A percentile compares a stretch with the other conserved stretches of the same genome.
These are phyloP conservation scores for Acholoe squamosa DNA, from an alignment of 2,888 invertebrate genomes.

Conservation along the genomic window DNA sequence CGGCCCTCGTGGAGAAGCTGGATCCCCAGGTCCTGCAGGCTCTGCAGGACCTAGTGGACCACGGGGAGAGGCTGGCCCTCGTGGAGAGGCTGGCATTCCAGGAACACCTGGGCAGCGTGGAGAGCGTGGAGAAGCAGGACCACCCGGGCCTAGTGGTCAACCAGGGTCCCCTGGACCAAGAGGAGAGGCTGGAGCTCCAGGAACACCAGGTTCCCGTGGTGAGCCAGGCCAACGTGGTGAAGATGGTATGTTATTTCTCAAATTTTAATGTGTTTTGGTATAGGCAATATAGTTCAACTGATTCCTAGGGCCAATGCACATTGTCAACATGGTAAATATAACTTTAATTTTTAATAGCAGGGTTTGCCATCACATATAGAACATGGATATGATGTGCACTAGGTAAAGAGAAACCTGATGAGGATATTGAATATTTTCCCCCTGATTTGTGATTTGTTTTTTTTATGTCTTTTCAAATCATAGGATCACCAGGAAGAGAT, in stretches of 20 bases:
- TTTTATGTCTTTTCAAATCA: too few species aligned
- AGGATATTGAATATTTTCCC: too few species aligned
- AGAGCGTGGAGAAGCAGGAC: slow-evolving; percentile 52
- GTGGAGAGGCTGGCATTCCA: slow-evolving; percentile 48
- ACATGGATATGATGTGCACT: too few species aligned
- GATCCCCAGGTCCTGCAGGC: slow-evolving; percentile 75
- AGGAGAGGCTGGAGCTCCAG: slow-evolving; percentile 57
- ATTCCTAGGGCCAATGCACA: too few species aligned
- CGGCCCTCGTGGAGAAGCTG: slow-evolving; percentile 83
- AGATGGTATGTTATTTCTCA: slow-evolving; percentile 53
- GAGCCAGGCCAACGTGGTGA: slow-evolving; percentile 57
- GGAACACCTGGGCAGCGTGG: slow-evolving; percentile 63
- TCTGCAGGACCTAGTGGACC: slow-evolving; percentile 63
- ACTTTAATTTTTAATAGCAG: too few species aligned
- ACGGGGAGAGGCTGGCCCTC: slow-evolving; percentile 66
- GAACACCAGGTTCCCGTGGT: slow-evolving; percentile 43
- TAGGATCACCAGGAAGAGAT: slow-evolving; percentile 19
- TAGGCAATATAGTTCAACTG: too few species aligned
- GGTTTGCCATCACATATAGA: too few species aligned
- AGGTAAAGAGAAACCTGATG: too few species aligned
- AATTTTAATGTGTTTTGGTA: too few species aligned
- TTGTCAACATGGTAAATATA: too few species aligned
- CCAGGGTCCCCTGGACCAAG: slow-evolving; percentile 63
- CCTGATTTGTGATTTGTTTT: too few species aligned
- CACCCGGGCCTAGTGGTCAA: slow-evolving; percentile 67